These are phyloP conservation scores for Monoplex corrugatus DNA, from an alignment of 2,888 invertebrate genomes.

Conservation along the genomic window DNA sequence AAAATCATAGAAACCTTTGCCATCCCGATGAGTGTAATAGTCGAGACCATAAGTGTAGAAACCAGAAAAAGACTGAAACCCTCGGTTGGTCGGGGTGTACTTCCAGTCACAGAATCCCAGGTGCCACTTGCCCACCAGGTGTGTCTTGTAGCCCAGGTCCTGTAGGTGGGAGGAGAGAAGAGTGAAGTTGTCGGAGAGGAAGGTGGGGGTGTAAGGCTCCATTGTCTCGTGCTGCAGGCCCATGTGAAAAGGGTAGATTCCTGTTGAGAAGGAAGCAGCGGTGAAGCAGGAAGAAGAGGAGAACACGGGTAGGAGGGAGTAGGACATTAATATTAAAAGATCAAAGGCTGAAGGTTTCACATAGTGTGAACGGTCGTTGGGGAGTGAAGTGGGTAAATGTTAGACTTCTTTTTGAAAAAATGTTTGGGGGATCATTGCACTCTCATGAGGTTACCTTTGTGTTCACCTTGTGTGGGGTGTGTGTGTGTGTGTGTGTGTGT, in stretches of 20 bases:
- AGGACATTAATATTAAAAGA: too few relatives aligned
- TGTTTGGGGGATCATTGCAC: too few relatives aligned
- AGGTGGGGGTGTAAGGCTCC: slow-evolving; percentile 41
- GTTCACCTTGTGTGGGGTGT: too few relatives aligned
- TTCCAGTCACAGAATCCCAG: slow-evolving; percentile 44
- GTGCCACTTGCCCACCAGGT: slow-evolving; percentile 49
- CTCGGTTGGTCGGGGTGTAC: slow-evolving; percentile 20
- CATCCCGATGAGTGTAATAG: slow-evolving; percentile 42
- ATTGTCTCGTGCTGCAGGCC: slow-evolving; percentile 45
- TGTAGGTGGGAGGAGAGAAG: slow-evolving; percentile 30
- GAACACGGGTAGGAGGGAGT: too few relatives aligned
- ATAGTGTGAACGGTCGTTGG: too few relatives aligned
- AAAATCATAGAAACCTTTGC: slow-evolving; percentile 42
- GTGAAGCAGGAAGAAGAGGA: too few relatives aligned
- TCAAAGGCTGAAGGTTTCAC: too few relatives aligned
- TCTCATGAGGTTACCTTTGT: too few relatives aligned
- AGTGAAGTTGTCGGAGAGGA: slow-evolving; percentile 27
- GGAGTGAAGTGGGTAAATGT: too few relatives aligned
- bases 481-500: too few relatives aligned
- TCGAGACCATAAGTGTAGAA: slow-evolving; percentile 41
- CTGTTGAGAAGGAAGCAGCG: too few relatives aligned
- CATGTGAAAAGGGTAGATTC: slow-evolving; percentile 48
- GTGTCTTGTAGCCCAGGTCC: slow-evolving; percentile 28
- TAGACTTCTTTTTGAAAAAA: too few relatives aligned
- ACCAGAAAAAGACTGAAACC: slow-evolving; percentile 40